Evolutionary conservation across 2,888 invertebrate species (phyloP), one percentile per base, ranked within the genome.

Genomic region (Caenorhabditis sp.): DNA sequence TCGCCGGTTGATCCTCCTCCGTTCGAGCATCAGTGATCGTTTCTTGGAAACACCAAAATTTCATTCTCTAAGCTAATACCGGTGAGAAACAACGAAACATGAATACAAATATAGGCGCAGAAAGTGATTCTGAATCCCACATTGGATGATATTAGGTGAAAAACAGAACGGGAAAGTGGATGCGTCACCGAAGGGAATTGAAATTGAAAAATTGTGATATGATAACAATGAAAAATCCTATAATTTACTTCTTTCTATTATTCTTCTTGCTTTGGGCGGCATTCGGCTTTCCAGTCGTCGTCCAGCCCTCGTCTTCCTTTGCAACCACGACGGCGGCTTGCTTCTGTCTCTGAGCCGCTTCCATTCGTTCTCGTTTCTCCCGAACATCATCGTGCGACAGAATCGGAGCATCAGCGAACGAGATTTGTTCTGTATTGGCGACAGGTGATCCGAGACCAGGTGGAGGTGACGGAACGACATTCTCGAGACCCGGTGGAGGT

Each of bases 371-470:
- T n/a, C 60, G 61, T 40, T 82, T 71, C 15, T 58, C 70, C 26
- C 67, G 65, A 28, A 83, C 53, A 35, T 83, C 83, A 20, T 80
- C 64, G 37, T 83, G 69, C n/a, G 80, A 77, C 28, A 83, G 50
- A 13, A 78, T 26, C n/a, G 80, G 80, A 35, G 72, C 83, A 13
- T 77, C 72, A 22, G 61, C 53, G 50, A 83, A 83, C 11, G 71
- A 71, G 22, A 71, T 62, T 0, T 69, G 26, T 18, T 67, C 65
- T 40, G 56, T 61, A n/a, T 65, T 55, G 5, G 32, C 11, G 40
- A 13, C 9, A 1, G 68, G 69, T 20, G 60, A 55, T 24, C 60
- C 65, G 20, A 82, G 65, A 2, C 82, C 82, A 4, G 82, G 82
- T 13, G 82, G 82, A 1, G 82, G 82, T 2, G 71, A 56, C 9